phyloP scores from a whole-genome alignment of 2,113 vertebrate genomes.

The Anseranas semipalmata region DNA sequence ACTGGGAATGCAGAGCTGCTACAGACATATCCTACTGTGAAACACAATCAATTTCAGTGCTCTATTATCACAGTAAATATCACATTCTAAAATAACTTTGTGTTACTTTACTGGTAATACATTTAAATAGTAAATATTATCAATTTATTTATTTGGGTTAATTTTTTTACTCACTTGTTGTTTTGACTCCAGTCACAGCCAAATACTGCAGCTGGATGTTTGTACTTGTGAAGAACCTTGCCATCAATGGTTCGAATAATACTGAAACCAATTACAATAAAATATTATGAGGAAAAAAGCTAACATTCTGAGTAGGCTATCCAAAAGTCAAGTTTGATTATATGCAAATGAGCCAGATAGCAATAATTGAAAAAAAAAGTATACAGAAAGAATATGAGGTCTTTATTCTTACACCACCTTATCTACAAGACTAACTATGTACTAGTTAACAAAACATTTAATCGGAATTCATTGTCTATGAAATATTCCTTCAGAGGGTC shows the following conservation, averaged over 20 bases:
- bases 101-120: not conserved
- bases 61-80: not conserved
- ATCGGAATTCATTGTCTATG: not conserved
- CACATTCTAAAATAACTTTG: not conserved
- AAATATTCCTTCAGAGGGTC: not conserved
- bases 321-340: not conserved
- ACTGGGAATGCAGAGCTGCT: not conserved
- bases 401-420: not conserved
- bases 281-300: not conserved
- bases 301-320: not conserved
- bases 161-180: slow-evolving; percentile 88
- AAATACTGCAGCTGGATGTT: slow-evolving; percentile 94
- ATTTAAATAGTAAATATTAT: not conserved
- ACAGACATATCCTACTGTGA: not conserved
- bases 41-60: not conserved
- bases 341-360: not conserved
- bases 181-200: slow-evolving; percentile 99
- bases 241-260: slow-evolving; percentile 94
- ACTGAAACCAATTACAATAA: slow-evolving; percentile 74
- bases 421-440: not conserved
- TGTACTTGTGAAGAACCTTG: slow-evolving; percentile 93
- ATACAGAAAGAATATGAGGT: not conserved
- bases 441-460: not conserved
- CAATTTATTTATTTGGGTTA: not conserved
- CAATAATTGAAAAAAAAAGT: not conserved